These are phyloP conservation scores for Scaptomyza flava DNA, from an alignment of 2,888 invertebrate genomes.

Conservation along the genomic window DNA sequence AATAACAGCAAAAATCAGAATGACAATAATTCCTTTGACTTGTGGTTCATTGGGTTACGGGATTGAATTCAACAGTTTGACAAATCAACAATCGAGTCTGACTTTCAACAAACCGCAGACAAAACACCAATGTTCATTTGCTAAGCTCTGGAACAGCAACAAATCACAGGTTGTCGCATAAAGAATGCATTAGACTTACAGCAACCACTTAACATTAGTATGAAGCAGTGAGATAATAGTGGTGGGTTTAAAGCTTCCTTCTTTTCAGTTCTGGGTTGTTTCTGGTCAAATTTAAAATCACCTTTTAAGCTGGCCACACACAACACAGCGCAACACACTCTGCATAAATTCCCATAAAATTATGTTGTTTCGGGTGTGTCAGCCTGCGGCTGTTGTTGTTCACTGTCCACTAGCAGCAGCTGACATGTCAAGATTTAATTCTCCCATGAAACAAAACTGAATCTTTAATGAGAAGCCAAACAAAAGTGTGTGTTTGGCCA, in stretches of 20 bases:
- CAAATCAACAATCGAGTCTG: constrained; percentile 50
- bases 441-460: constrained; percentile 78
- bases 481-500: constrained; percentile 40
- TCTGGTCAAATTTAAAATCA: constrained; percentile 46
- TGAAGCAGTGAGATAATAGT: not conserved
- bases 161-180: constrained; percentile 65
- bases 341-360: constrained; percentile 72
- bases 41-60: constrained; percentile 28
- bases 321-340: constrained; percentile 2
- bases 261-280: constrained; percentile 9
- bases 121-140: constrained; percentile 67
- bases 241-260: not conserved
- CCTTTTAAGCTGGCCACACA: constrained; percentile 38
- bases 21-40: constrained; percentile 44
- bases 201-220: constrained; percentile 53
- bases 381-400: constrained; percentile 27
- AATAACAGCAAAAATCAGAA: constrained; percentile 1
- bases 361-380: constrained; percentile 62
- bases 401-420: constrained; percentile 42
- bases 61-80: constrained; percentile 64
- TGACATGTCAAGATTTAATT: constrained; percentile 74
- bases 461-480: constrained; percentile 77
- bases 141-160: constrained; percentile 50
- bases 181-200: constrained; percentile 64
- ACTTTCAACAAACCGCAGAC: constrained; percentile 49